These are phyloP conservation scores for Aurelia aurita complex sp. Pacific DNA, from an alignment of 30 jellyfish, hydroid and myxozoan genomes.

Conservation along the genomic window DNA sequence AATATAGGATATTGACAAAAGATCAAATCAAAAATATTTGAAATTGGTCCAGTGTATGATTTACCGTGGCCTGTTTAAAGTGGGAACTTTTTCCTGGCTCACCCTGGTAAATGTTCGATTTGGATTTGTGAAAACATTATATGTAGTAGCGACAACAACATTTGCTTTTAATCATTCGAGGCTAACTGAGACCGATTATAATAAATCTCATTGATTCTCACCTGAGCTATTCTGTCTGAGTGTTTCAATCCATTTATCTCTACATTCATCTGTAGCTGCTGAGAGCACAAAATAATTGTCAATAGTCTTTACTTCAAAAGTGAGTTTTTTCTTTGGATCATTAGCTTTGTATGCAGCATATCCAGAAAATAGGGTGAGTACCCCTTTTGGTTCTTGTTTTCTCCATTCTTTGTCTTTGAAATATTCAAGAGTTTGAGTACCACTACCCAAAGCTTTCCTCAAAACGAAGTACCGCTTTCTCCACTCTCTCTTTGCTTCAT, in stretches of 20 bases:
- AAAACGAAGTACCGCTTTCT: conserved; percentile 75
- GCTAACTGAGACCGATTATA: neutral
- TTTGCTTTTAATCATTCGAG: neutral
- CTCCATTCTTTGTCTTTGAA: conserved; percentile 84
- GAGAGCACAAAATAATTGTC: conserved; percentile 60
- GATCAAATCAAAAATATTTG: too few relatives aligned
- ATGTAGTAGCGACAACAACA: neutral
- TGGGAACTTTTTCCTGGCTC: too few relatives aligned
- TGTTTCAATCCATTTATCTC: conserved; percentile 68
- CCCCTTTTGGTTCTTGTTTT: conserved; percentile 86
- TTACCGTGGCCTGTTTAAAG: too few relatives aligned
- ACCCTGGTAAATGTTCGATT: too few relatives aligned
- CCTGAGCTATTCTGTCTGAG: conserved; percentile 65
- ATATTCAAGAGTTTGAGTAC: conserved; percentile 70
- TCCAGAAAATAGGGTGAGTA: conserved; percentile 65
- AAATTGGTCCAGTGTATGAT: too few relatives aligned
- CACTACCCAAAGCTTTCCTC: conserved; percentile 82
- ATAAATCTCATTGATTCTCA: neutral
- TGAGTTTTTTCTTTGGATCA: conserved; percentile 65
- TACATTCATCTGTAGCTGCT: conserved; percentile 65
- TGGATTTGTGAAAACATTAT: too few relatives aligned
- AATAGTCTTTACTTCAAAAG: conserved; percentile 68
- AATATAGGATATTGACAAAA: too few relatives aligned
- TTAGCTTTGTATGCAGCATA: conserved; percentile 45
- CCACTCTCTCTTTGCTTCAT: conserved; percentile 75